Base-by-base conservation (phyloP, 2,888 invertebrate genomes). In the Perithous albicinctus region DNA sequence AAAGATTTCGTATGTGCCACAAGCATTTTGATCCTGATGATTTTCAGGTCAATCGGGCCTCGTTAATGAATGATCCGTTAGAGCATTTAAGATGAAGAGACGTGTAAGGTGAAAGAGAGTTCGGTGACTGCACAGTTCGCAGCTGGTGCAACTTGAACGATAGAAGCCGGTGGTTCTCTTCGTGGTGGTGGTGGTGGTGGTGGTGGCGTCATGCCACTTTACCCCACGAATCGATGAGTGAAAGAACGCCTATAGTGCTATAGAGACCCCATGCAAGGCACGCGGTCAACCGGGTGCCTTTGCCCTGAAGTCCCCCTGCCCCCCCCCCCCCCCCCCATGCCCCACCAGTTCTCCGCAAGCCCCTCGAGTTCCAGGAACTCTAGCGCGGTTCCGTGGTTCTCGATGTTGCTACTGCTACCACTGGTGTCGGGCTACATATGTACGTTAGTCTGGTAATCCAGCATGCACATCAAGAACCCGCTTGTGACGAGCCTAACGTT, bases 281-380 rank as follows among this genome's bases (percentile, higher is more conserved):
- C 82, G 82, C 82, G 82, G 82, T 82, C 82, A 82, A 70, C 78
- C 78, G 82, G 78, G 78, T 82, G 74, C 78, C 78, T 82, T 75
- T 70, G 59, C 78, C 78, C 81, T 35, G 73, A 18, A 64, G 32
- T 64, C 64, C 67, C 46, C 76, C 72, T n/a, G n/a, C n/a, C n/a
- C n/a, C n/a, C n/a, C n/a, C n/a, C n/a, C n/a, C n/a, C n/a, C n/a
- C n/a, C n/a, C n/a, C n/a, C n/a, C n/a, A n/a, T n/a, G n/a, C n/a
- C n/a, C n/a, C n/a, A n/a, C 38, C 43, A n/a, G 48, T 70, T 67
- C 26, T 20, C 63, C 69, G 26, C 61, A 20, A 7, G 41, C 61
- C 59, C 70, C 80, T 43, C 75, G 75, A 70, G 75, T 82, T 82
- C 82, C 78, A 63, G 78, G 78, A 82, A 82, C 75, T 75, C 82